phyloP scores from a whole-genome alignment of 2,888 invertebrate species.

The Barypeithes pellucidus region DNA sequence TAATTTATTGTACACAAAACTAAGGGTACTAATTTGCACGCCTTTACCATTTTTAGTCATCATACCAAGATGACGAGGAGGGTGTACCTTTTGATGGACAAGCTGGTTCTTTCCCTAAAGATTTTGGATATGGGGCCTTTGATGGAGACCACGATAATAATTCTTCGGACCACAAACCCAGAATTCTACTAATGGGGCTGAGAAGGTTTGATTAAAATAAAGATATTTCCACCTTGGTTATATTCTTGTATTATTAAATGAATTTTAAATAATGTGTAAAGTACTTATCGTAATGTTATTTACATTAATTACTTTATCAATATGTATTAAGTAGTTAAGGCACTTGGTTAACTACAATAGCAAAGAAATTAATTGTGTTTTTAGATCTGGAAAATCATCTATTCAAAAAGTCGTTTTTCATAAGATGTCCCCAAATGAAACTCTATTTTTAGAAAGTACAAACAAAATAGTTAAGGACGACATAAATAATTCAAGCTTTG shows the following conservation, averaged over 20 bases:
- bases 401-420: slow-evolving; percentile 99
- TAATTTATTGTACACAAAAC: not conserved
- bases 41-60: slow-evolving; percentile 48
- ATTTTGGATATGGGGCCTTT: slow-evolving; percentile 92
- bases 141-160: slow-evolving; percentile 85
- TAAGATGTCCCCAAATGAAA: slow-evolving; percentile 99
- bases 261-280: no score
- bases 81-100: slow-evolving; percentile 69
- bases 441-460: slow-evolving; percentile 97
- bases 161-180: slow-evolving; percentile 87
- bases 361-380: slow-evolving; percentile 63
- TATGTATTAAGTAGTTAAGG: no score
- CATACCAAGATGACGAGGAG: slow-evolving; percentile 71
- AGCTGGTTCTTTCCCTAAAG: slow-evolving; percentile 88
- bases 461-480: slow-evolving; percentile 99
- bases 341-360: no score
- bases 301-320: no score
- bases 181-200: slow-evolving; percentile 95
- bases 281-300: no score
- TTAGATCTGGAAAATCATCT: slow-evolving; percentile 97
- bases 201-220: slow-evolving; percentile 75
- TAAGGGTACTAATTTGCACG: no score
- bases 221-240: no score
- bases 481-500: slow-evolving; percentile 97
- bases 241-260: no score